A percentile compares a stretch with the other conserved stretches of the same genome.
Evolutionary conservation across 2,113 vertebrate genomes (phyloP).

Genomic region (Miniopterus natalensis): DNA sequence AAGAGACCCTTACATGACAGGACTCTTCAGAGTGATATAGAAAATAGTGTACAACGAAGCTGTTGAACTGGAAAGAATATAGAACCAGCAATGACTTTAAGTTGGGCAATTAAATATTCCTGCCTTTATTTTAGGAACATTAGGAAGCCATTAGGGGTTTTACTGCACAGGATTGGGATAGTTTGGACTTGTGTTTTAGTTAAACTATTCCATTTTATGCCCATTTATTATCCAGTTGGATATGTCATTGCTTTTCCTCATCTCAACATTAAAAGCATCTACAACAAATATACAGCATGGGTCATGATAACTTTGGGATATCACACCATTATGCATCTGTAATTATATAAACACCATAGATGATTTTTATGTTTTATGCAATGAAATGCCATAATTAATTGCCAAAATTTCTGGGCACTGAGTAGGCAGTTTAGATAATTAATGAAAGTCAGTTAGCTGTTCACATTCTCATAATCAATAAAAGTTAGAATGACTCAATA

Average conservation of each 20-base stretch:
- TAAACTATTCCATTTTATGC: not conserved
- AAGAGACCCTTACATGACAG: not conserved
- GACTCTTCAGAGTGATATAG: not conserved
- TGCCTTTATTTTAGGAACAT: not conserved
- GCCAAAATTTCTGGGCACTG: slow-evolving; percentile 65
- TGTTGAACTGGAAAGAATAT: not conserved
- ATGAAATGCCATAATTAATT: slow-evolving; percentile 60
- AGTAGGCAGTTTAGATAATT: slow-evolving; percentile 75
- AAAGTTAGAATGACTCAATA: slow-evolving; percentile 74
- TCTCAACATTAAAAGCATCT: not conserved
- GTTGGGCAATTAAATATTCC: not conserved
- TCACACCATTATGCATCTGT: not conserved
- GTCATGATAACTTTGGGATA: not conserved
- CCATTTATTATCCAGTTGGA: not conserved
- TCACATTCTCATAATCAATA: slow-evolving; percentile 83
- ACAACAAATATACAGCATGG: not conserved
- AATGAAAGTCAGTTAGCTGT: slow-evolving; percentile 75
- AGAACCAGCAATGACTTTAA: not conserved
- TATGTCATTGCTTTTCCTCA: not conserved
- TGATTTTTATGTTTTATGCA: not conserved
- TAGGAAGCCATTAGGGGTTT: not conserved
- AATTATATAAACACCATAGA: not conserved
- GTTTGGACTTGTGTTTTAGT: not conserved
- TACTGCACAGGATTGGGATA: not conserved
- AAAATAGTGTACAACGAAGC: not conserved